Evolutionary conservation across 2,113 vertebrate genomes (phyloP), one percentile per base, ranked within the genome.

Genomic region (Sminthopsis crassicaudata): DNA sequence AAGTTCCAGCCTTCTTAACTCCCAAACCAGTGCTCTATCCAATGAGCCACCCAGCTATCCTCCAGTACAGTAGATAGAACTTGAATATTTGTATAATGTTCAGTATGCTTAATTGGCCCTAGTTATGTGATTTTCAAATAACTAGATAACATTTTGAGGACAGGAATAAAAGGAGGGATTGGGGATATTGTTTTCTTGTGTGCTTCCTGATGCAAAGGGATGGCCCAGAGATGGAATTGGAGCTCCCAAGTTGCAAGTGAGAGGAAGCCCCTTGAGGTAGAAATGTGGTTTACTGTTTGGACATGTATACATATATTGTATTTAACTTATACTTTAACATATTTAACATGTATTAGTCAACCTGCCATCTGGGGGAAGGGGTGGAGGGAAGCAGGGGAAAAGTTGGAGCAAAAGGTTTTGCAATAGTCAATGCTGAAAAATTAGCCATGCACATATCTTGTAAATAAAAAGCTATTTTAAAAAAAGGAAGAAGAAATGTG

Each of bases 141-240:
- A 90, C 88, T 95, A 46, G 89, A 48, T 93, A 92, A 93, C 92
- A 88, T 93, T 46, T 89, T n/a, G 9, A 91, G 1, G 30, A 89
- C 60, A 92, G 91, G 88, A 93, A 25, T 19, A n/a, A 53, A 25
- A 92, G 89, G 89, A n/a, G 55, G 52, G 9, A 67, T 36, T 48
- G 54, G 36, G 42, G 90, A n/a, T 76, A 2, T 57, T 96, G 50
- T 23, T 95, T 92, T 60, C 89, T 2, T 1, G 22, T 88, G 2
- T 25, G 22, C 9, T 93, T 89, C n/a, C 42, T 90, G 36, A 91
- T 53, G 88, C 19, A 36, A 11, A 46, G 36, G n/a, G 90, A 54
- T 19, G 57, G 10, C 2, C 1, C 46, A 36, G 50, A 22, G n/a
- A 46, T 60, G 53, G 52, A 27, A 53, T 12, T 48, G 52, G 27